A percentile compares a stretch with the other conserved stretches of the same genome.
Evolutionary conservation across 1,140 invertebrate species (phyloP).

Genomic region (Macrotrachela quadricornifera): DNA sequence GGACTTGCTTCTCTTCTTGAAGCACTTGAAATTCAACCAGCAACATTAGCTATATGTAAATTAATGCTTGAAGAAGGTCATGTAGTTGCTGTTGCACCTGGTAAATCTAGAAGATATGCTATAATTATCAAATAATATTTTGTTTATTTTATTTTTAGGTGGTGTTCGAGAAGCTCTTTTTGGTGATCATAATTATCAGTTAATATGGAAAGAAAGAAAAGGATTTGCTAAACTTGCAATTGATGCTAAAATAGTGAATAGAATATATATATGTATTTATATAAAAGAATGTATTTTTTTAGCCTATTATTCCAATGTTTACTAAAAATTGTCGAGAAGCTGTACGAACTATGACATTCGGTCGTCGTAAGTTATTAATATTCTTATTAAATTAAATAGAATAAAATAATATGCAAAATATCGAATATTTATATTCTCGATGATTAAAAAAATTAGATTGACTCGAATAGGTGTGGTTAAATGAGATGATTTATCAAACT

Average conservation of each 20-base stretch:
- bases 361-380: constrained; percentile 19
- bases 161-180: constrained; percentile 92
- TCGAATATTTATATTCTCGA: too few species aligned
- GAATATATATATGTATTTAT: background rate
- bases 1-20: constrained; percentile 51
- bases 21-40: constrained; percentile 71
- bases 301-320: constrained; percentile 79
- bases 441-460: too few species aligned
- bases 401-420: too few species aligned
- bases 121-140: background rate
- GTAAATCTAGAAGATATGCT: constrained; percentile 9
- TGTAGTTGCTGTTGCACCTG: constrained; percentile 72
- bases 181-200: constrained; percentile 53
- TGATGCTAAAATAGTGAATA: constrained; percentile 62
- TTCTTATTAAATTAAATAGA: too few species aligned
- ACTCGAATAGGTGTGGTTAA: too few species aligned
- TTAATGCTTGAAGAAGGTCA: constrained; percentile 63
- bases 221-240: constrained; percentile 93
- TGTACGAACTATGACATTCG: constrained; percentile 42
- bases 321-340: constrained; percentile 86
- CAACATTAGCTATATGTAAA: constrained; percentile 70
- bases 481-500: too few species aligned
- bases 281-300: background rate
- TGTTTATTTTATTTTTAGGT: constrained; percentile 36
- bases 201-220: constrained; percentile 75